Evolutionary conservation across 2,888 invertebrate species (phyloP), one percentile per base, ranked within the genome.

Genomic region (Scaptomyza tumidula): DNA sequence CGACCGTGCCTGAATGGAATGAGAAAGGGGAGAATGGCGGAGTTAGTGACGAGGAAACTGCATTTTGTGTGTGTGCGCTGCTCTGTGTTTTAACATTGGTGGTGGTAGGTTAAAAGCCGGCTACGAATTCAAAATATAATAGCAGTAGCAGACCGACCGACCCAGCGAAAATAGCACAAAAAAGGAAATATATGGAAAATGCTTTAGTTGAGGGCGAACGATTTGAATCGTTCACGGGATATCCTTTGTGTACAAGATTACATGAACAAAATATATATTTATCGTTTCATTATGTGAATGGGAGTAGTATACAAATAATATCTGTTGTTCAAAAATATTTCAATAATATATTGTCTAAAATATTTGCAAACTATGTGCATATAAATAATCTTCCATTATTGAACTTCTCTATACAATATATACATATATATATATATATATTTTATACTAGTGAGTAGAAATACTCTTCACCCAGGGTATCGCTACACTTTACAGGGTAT

Each of bases 71-170:
- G 29, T 7, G 31, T 19, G 31, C 7, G n/a, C 46, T 46, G n/a
- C 46, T 46, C 59, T 53, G 49, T 35, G 48, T 35, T 53, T 48
- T 49, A 72, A 67, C 48, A 2, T 19, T 19, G 19, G 19, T 19
- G 86, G 83, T 83, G 86, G 83, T 83, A 67, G 86, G 74, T 82
- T 85, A 78, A 85, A 87, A 86, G 83, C 83, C 86, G 86, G 80
- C 56, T 41, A 44, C 57, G 59, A 55, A 74, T 54, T 59, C 56
- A 56, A 72, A 58, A 61, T 57, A 60, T 35, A 49, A 68, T 31
- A 41, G 19, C 27, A 59, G 46, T 9, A 48, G 31, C 37, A 37
- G 37, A 2, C 3, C n/a, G n/a, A 24, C 19, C 19, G 19, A 19
- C 19, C 19, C 10, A 29, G 29, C 46, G 24, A 13, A 24, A 37